A percentile compares a stretch with the other conserved stretches of the same genome.
phyloP scores from a whole-genome alignment of 2,113 vertebrate genomes.

The Hystrix cristata region DNA sequence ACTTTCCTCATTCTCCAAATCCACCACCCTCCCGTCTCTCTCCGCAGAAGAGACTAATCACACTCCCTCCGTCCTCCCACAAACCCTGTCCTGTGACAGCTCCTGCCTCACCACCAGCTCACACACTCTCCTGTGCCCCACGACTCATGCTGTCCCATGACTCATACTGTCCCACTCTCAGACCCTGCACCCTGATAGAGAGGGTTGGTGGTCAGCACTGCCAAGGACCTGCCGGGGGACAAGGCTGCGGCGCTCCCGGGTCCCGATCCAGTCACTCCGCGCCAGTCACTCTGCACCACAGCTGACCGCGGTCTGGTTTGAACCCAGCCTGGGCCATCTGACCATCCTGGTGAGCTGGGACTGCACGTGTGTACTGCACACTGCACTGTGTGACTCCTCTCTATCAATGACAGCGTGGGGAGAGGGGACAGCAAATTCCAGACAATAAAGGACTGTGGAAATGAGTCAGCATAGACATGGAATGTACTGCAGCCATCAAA shows the following conservation, averaged over 20 bases:
- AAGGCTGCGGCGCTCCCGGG: too few species aligned
- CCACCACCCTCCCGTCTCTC: not conserved
- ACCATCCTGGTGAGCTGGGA: not conserved
- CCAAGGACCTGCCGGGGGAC: too few species aligned
- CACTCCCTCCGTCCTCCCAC: too few species aligned
- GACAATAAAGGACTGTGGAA: slow-evolving; percentile 14
- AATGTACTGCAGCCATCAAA: slow-evolving; percentile 22
- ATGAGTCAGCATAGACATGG: not conserved
- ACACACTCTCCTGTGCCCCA: too few species aligned
- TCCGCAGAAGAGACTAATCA: not conserved
- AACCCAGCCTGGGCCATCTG: not conserved
- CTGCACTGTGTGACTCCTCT: not conserved
- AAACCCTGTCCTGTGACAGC: not conserved
- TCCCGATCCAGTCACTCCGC: too few species aligned
- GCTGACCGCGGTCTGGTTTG: not conserved
- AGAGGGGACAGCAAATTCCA: not conserved
- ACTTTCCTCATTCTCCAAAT: slow-evolving; percentile 33
- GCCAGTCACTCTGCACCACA: not conserved
- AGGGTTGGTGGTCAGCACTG: too few species aligned
- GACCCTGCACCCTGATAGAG: too few species aligned
- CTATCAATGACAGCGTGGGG: too few species aligned
- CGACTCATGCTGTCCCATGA: too few species aligned
- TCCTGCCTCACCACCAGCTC: too few species aligned
- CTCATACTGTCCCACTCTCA: too few species aligned
- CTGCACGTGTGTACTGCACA: not conserved